Conservation (phyloP, 30 jellyfish, hydroid and myxozoan genomes). For the Pseudorhiza aurosa region DNA sequence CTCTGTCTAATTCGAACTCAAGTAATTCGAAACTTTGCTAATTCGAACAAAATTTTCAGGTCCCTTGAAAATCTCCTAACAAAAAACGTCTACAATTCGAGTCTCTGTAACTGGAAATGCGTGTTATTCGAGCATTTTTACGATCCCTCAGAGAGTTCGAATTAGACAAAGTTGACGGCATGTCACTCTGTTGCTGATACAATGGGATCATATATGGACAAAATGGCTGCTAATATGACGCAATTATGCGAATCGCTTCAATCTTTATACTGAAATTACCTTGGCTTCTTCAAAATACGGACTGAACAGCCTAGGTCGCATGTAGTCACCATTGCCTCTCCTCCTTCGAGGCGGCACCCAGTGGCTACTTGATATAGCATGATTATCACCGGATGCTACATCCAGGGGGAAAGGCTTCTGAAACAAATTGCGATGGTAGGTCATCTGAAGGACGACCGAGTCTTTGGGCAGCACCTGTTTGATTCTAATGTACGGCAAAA, state of each 20-base stretch:
- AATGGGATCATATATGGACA: no score
- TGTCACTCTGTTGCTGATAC: no score
- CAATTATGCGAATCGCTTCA: background rate
- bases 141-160: no score
- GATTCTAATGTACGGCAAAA: constrained; percentile 70
- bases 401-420: constrained; percentile 83
- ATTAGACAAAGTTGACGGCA: no score
- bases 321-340: constrained; percentile 35
- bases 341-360: constrained; percentile 55
- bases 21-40: no score
- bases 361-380: constrained; percentile 34
- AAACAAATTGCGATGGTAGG: constrained; percentile 87
- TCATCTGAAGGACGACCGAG: constrained; percentile 78
- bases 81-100: no score
- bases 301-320: constrained; percentile 81
- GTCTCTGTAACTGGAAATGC: no score
- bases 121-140: no score
- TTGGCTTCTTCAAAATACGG: constrained; percentile 89
- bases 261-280: constrained; percentile 59
- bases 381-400: constrained; percentile 65
- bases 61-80: no score
- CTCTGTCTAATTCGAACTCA: no score
- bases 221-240: background rate
- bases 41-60: no score
- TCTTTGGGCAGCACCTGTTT: constrained; percentile 79